Evolutionary conservation across 2,797 vertebrate species (phyloP), one percentile per base, ranked within the genome.

Genomic region (Helicolenus hilgendorfi): DNA sequence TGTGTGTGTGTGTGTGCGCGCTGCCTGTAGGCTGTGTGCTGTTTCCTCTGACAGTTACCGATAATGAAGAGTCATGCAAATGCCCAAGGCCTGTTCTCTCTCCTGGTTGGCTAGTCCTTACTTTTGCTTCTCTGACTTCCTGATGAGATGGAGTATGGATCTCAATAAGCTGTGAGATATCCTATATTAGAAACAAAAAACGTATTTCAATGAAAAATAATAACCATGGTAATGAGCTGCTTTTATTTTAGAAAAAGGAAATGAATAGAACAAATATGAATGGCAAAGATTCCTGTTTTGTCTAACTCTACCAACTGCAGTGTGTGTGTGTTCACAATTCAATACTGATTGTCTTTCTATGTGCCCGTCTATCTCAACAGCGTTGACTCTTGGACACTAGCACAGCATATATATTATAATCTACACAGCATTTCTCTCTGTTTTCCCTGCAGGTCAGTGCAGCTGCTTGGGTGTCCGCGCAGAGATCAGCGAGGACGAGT

Each of bases 1-100:
- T 78, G 75, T 83, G 41, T 65, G 67, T 69, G 68, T 26, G 35
- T 70, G 74, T 78, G 59, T 88, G 86, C 14, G 14, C 6, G 76
- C 31, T 86, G 91, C 93, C 96, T 91, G 91, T 74, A 81, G 92
- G 94, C 90, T 85, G 77, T 92, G 94, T 93, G 91, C 92, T 91
- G 89, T 92, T 84, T 92, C 90, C 84, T 93, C 80, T 96, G 95
- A 96, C 96, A 96, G 95, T 96, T 96, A 95, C 87, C 72, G 94
- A 94, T 96, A 95, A 96, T 94, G 27, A 93, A 86, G 92, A 95
- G 67, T 89, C 94, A 96, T 94, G 95, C 94, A 96, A 97, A 96
- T 96, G 92, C 89, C 78, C 15, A 1, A 67, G 89, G 92, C 91
- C 26, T 63, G 31, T 70, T 83, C 81, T 58, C 76, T 53, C 73